phyloP scores from a whole-genome alignment of 2,113 vertebrate genomes.

The Gadus chalcogrammus region DNA sequence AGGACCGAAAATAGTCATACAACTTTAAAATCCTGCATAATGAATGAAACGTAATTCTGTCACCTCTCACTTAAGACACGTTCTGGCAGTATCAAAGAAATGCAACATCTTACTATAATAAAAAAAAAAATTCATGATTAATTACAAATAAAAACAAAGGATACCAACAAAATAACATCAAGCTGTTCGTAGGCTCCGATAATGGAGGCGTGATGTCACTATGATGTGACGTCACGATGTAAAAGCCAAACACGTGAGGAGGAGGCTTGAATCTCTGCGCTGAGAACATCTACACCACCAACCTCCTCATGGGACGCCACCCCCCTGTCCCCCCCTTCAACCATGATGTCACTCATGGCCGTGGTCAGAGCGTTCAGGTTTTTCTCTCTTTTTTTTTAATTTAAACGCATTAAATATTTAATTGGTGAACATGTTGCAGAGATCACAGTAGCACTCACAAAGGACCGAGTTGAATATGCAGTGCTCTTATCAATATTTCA shows the following conservation, averaged over 20 bases:
- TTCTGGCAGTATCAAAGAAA: too few species aligned
- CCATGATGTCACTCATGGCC: slow-evolving; percentile 14
- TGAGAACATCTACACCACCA: slow-evolving; percentile 55
- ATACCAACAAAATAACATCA: too few species aligned
- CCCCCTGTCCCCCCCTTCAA: slow-evolving; percentile 33
- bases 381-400: slow-evolving; percentile 67
- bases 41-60: too few species aligned
- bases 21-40: too few species aligned
- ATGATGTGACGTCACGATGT: too few species aligned
- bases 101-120: too few species aligned
- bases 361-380: slow-evolving; percentile 18
- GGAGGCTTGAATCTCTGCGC: slow-evolving; percentile 58
- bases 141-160: too few species aligned
- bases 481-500: slow-evolving; percentile 78
- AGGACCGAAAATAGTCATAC: too few species aligned
- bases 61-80: too few species aligned
- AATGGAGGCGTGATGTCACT: too few species aligned
- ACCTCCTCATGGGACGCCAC: slow-evolving; percentile 47
- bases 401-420: slow-evolving; percentile 79
- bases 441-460: slow-evolving; percentile 75
- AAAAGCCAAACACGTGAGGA: slow-evolving; percentile 22
- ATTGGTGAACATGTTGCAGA: slow-evolving; percentile 74
- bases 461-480: slow-evolving; percentile 77
- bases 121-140: too few species aligned
- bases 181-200: too few species aligned